Evolutionary conservation across 2,888 invertebrate species (phyloP), one percentile per base, ranked within the genome.

Genomic region (Plagiodera versicolora): DNA sequence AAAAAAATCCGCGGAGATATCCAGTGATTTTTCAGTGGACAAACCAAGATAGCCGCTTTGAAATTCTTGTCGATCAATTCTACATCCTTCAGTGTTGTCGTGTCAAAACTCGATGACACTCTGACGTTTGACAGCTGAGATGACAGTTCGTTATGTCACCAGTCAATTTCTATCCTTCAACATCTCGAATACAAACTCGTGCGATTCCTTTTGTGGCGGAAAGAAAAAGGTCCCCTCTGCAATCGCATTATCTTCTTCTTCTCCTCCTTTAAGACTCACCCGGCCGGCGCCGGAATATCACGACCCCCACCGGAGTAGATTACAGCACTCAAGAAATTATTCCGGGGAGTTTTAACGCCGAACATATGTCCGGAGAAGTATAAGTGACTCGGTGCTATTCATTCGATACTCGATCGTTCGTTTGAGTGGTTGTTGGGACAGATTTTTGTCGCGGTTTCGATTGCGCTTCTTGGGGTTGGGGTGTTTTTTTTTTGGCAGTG

Each of bases 401-500:
- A 67, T 70, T 69, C 72, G 69, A 68, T 69, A 69, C 68, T 65
- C 70, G 70, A 72, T 72, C 68, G 70, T 70, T 70, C 72, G 62
- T 58, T 67, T 69, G 67, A 72, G 69, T 70, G 70, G 70, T 65
- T 72, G 65, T 70, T 68, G 66, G 61, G 68, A 67, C 61, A 62
- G 66, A 67, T 71, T 69, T 68, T 67, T 59, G 56, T 58, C 61
- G 56, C 64, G 53, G 53, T 56, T 56, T 46, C 53, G 53, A 56
- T 46, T 56, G 32, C 39, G 1, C 3, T 11, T 39, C 14, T 4
- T 11, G 8, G 5, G 9, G 28, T 28, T 32, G 5, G 6, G 32
- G 11, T 11, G 11, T 2, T 3, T 32, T 10, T 32, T 11, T 32
- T 9, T 32, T 9, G 4, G 32, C 11, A 10, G 5, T 9, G 10